A percentile compares a stretch with the other conserved stretches of the same genome.
phyloP scores from a whole-genome alignment of 2,888 invertebrate species.

The Thymelicus sylvestris region DNA sequence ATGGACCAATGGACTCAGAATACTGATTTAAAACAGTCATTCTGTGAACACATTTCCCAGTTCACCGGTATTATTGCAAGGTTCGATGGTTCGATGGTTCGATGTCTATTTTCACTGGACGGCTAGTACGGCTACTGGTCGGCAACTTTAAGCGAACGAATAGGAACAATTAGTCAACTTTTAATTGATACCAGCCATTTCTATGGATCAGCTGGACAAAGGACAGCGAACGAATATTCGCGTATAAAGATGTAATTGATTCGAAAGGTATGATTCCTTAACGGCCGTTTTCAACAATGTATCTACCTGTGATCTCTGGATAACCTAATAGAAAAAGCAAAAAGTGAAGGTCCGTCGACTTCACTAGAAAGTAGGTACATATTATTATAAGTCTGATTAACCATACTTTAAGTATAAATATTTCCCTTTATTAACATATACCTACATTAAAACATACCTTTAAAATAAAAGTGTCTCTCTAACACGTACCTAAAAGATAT shows the following conservation, averaged over 20 bases:
- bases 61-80: background rate
- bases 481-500: background rate
- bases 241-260: too few relatives aligned
- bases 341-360: too few relatives aligned
- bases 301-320: too few relatives aligned
- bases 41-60: background rate
- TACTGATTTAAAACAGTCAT: background rate
- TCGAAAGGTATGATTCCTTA: too few relatives aligned
- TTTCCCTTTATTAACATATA: too few relatives aligned
- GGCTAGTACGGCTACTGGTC: background rate
- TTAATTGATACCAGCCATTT: conserved; percentile 10
- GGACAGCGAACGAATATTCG: background rate
- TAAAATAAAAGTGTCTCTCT: too few relatives aligned
- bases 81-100: conserved; percentile 4
- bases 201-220: background rate
- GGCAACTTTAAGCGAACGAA: background rate
- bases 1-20: background rate
- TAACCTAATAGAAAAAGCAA: too few relatives aligned
- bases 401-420: too few relatives aligned
- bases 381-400: too few relatives aligned
- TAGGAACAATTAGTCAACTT: conserved; percentile 24
- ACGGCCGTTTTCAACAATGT: too few relatives aligned
- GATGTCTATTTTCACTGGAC: conserved; percentile 1
- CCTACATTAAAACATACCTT: too few relatives aligned
- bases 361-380: too few relatives aligned